Conservation (phyloP, 2,113 vertebrate species). For the Dipodomys spectabilis region DNA sequence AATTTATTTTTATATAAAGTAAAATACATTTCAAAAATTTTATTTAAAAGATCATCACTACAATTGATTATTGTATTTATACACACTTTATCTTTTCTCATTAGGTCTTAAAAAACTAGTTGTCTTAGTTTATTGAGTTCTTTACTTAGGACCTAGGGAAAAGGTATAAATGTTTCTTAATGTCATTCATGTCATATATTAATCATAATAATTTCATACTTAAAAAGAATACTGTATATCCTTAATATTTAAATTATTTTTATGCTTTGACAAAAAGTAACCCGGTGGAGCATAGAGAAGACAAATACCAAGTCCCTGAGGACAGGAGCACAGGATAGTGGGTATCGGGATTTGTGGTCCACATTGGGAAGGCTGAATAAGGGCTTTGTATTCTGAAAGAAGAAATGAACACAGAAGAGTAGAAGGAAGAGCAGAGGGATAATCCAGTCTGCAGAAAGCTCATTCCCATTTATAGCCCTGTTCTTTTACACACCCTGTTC, state of each 20-base stretch:
- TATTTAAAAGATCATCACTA: slow-evolving; percentile 76
- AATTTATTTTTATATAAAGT: slow-evolving; percentile 54
- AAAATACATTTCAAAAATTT: slow-evolving; percentile 50
- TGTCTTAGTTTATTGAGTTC: slow-evolving; percentile 56
- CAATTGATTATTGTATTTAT: slow-evolving; percentile 69
- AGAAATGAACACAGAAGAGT: not conserved
- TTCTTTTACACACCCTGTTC: too few species aligned
- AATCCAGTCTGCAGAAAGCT: too few species aligned
- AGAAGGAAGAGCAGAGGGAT: too few species aligned
- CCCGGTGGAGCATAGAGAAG: not conserved
- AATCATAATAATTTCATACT: not conserved
- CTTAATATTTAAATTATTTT: not conserved
- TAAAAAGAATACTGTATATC: not conserved
- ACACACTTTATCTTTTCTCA: slow-evolving; percentile 64
- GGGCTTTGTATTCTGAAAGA: not conserved
- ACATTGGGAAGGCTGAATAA: not conserved
- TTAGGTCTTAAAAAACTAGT: slow-evolving; percentile 61
- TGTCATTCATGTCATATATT: not conserved
- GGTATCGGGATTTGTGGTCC: too few species aligned
- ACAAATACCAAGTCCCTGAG: not conserved
- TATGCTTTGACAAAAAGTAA: not conserved
- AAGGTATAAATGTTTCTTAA: not conserved
- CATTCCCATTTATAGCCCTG: too few species aligned
- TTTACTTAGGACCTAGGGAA: not conserved
- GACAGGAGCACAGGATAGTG: too few species aligned